These are phyloP conservation scores for Orchestia grillus DNA, from an alignment of 1,140 invertebrate species.

Conservation along the genomic window DNA sequence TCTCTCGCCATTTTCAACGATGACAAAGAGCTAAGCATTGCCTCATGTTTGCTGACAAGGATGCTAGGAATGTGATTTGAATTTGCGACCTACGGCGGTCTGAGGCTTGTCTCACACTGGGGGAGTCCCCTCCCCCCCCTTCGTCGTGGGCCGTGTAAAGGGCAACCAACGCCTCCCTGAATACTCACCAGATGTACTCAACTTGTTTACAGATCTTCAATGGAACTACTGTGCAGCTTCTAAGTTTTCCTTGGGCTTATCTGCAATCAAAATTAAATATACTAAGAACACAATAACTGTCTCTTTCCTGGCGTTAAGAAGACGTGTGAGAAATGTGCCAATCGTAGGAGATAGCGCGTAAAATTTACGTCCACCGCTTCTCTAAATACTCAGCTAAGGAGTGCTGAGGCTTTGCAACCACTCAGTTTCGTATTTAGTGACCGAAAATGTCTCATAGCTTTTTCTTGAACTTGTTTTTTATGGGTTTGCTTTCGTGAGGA, in stretches of 20 bases:
- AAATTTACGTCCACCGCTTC: not conserved
- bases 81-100: too few relatives aligned
- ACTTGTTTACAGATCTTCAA: not conserved
- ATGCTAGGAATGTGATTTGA: not conserved
- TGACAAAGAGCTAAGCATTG: not conserved
- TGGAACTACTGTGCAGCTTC: not conserved
- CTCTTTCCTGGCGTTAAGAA: not conserved
- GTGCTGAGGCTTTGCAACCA: too few relatives aligned
- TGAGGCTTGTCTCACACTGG: not conserved
- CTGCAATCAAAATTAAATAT: conserved; percentile 31
- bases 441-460: too few relatives aligned
- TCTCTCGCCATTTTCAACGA: not conserved
- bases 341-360: not conserved
- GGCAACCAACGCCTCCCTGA: not conserved
- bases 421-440: too few relatives aligned
- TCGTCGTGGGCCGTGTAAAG: not conserved
- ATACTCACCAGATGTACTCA: not conserved
- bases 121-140: too few relatives aligned
- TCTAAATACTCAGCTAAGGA: not conserved
- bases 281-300: conserved; percentile 6
- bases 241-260: not conserved
- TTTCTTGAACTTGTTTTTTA: too few relatives aligned
- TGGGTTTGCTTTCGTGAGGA: too few relatives aligned
- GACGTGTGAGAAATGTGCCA: not conserved
- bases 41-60: not conserved